A percentile compares a stretch with the other conserved stretches of the same genome.
Evolutionary conservation across 2,113 vertebrate species (phyloP).

Genomic region (Centrocercus urophasianus): DNA sequence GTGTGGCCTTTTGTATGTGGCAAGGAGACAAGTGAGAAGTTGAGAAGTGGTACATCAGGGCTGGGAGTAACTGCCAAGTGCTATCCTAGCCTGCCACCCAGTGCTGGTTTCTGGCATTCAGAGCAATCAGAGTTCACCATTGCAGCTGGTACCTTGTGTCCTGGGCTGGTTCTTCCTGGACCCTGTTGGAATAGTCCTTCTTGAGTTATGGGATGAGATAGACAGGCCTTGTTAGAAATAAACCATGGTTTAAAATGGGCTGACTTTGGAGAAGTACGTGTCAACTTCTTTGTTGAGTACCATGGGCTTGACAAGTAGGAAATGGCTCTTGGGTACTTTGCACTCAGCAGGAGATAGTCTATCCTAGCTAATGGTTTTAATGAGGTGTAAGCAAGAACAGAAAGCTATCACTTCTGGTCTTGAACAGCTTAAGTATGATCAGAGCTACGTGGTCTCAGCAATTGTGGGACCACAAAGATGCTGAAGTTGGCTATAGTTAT

Average conservation of each 20-base stretch:
- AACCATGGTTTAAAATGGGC: not conserved
- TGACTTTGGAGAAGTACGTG: not conserved
- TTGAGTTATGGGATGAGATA: not conserved
- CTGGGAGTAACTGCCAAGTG: constrained; percentile 10
- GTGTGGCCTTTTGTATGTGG: constrained; percentile 44
- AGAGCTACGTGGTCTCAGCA: not conserved
- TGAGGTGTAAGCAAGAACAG: not conserved
- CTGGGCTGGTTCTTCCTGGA: not conserved
- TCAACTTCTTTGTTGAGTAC: not conserved
- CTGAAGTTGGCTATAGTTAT: not conserved
- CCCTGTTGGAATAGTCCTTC: not conserved
- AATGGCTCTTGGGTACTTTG: not conserved
- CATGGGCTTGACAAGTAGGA: not conserved
- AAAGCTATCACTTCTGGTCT: not conserved
- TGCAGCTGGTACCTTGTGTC: not conserved
- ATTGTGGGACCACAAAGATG: not conserved
- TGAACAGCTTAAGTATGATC: not conserved
- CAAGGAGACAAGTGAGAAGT: constrained; percentile 33
- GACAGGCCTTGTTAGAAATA: not conserved
- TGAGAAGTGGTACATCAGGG: not conserved
- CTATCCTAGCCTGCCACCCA: constrained; percentile 80
- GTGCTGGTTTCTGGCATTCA: constrained; percentile 57
- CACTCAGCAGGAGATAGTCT: not conserved
- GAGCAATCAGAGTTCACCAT: not conserved
- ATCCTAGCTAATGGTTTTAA: not conserved